Percentiles rank a stretch among this genome's conserved stretches.
phyloP scores from a whole-genome alignment of 2,888 invertebrate species.

The Chironomus riparius region DNA sequence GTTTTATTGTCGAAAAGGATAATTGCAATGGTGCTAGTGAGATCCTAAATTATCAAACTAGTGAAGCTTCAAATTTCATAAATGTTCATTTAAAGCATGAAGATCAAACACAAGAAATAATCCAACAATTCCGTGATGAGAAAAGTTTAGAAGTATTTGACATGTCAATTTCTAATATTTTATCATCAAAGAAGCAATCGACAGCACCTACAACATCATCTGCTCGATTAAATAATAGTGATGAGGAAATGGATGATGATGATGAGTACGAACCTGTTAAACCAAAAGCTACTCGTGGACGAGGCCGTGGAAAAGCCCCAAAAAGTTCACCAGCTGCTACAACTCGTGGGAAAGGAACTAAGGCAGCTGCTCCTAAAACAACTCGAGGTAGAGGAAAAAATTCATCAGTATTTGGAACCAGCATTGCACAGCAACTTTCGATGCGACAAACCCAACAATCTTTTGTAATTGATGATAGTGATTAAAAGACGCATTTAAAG shows the following conservation, averaged over 20 bases:
- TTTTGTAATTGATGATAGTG: too few species aligned
- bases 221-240: not conserved
- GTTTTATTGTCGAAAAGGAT: slow-evolving; percentile 52
- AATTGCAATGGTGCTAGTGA: slow-evolving; percentile 48
- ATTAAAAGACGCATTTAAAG: too few species aligned
- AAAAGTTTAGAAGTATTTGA: not conserved
- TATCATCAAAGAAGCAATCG: slow-evolving; percentile 29
- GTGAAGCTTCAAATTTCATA: slow-evolving; percentile 46
- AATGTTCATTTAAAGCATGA: slow-evolving; percentile 43
- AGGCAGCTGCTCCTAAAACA: too few species aligned
- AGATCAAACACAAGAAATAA: slow-evolving; percentile 28
- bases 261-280: not conserved
- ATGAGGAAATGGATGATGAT: not conserved
- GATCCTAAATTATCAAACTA: slow-evolving; percentile 49
- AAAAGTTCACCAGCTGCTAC: not conserved
- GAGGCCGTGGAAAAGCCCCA: not conserved
- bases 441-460: too few species aligned
- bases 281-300: not conserved
- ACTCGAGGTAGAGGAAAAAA: too few species aligned
- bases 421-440: too few species aligned
- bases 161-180: too few species aligned
- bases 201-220: not conserved
- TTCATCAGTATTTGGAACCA: too few species aligned
- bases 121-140: not conserved
- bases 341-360: not conserved